Evolutionary conservation across 1,140 invertebrate genomes (phyloP).

Genomic region (Drosophila kanapiae): DNA sequence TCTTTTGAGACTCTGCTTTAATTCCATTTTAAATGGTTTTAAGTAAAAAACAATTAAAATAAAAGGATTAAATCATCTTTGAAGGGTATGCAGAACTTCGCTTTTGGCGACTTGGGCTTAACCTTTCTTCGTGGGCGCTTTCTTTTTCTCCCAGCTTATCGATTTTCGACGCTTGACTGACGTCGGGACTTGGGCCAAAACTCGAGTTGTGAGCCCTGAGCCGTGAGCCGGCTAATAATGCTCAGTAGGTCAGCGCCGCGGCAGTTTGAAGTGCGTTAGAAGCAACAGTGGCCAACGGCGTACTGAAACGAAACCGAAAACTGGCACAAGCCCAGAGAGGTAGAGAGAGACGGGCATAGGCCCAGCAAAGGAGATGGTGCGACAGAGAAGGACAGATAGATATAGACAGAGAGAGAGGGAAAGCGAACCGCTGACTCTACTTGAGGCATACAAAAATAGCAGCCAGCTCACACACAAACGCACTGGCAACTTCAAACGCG

Average conservation of each 20-base stretch:
- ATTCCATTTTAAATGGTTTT: neutral
- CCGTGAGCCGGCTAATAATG: conserved; percentile 75
- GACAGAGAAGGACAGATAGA: neutral
- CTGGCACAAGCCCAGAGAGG: conserved; percentile 36
- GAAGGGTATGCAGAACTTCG: conserved; percentile 38
- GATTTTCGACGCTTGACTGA: conserved; percentile 73
- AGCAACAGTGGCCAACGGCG: conserved; percentile 75
- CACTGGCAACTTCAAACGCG: conserved; percentile 80
- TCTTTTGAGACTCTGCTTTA: neutral
- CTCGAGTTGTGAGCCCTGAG: conserved; percentile 25
- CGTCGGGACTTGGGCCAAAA: conserved; percentile 27
- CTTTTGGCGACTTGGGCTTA: conserved; percentile 7
- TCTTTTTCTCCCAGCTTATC: conserved; percentile 56
- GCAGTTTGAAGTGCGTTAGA: conserved; percentile 75
- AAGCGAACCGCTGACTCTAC: conserved; percentile 53
- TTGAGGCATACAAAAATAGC: conserved; percentile 73
- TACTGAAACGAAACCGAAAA: conserved; percentile 47
- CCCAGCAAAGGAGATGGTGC: neutral
- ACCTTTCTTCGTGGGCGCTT: conserved; percentile 24
- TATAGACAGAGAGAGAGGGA: conserved; percentile 1
- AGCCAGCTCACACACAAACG: conserved; percentile 42
- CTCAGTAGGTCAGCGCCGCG: conserved; percentile 76
- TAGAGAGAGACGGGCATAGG: conserved; percentile 12
- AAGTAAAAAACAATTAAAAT: neutral
- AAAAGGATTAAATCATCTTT: neutral